Evolutionary conservation across 2,797 vertebrate species (phyloP), one percentile per base, ranked within the genome.

Genomic region (Tarsius wallacei): DNA sequence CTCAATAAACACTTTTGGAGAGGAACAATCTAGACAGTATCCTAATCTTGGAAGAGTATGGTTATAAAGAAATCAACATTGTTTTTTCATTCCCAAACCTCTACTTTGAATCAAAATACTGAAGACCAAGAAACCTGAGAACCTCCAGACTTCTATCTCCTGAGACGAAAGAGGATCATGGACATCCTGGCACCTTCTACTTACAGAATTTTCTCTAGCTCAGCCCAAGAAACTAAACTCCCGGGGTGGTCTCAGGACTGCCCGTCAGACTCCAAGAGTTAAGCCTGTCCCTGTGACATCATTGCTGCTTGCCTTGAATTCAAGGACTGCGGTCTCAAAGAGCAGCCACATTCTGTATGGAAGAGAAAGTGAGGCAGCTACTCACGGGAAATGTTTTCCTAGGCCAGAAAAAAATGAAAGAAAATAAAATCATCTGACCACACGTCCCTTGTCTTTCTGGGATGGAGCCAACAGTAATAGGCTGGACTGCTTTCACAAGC

Each of bases 401-500:
- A 66, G 74, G 51, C 74, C 33, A 42, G 33, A 49, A 74, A 53
- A 84, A 94, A 59, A 36, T 10, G 9, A 83, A 96, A 93, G 87
- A 91, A 93, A 94, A 83, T 47, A 31, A 87, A 93, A 53, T 17
- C 61, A 96, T 82, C 96, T 91, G 87, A 90, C 64, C 61, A 66
- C 55, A 59, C 0, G 0, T 55, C 57, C 83, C 73, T 42, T 11
- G 0, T 49, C 71, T 84, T 87, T 42, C 93, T 93, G 97, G 94
- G 81, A 57, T 4, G 16, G 16, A 68, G 96, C 95, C 97, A 98
- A 96, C 59, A 74, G 66, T 71, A 91, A 96, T 15, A 94, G 88
- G 64, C 24, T 7, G 15, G 2, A 4, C 28, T 36, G 64, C 84
- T 95, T 93, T 96, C 68, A 76, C 71, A 93, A 90, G 87, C 97